Evolutionary conservation across 1,140 invertebrate species (phyloP), one percentile per base, ranked within the genome.

Genomic region (Doryteuthis pealeii): DNA sequence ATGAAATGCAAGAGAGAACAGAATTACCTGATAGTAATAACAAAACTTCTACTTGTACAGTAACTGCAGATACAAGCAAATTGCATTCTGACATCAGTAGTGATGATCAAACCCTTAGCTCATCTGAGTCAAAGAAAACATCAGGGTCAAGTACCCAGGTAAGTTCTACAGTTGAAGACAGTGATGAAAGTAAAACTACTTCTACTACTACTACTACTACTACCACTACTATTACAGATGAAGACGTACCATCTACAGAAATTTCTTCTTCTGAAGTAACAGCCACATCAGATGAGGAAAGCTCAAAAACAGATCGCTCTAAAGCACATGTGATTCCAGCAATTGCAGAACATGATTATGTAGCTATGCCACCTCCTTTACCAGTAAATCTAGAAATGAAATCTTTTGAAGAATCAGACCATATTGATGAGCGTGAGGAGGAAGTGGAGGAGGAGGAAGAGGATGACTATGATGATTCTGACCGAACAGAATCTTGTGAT

Each of bases 281-380:
- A 6, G 18, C 54, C 6, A 8, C 54, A 8, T 22, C 26, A 22
- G 54, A 62, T 62, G 54, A 62, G 18, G 54, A 62, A n/a, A 28
- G 10, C 0, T 62, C 22, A n/a, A 62, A 62, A 62, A 28, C 54
- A 15, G 54, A 62, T 62, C 54, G 18, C 22, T 62, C 54, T n/a
- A 62, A 62, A 62, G 18, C 80, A 33, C 71, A 75, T 28, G 45
- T 77, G 1, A 77, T 76, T 65, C 76, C 75, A 31, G 76, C 80
- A 18, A 81, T 81, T 33, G 80, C 81, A 12, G 84, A 86, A 71
- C 84, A 86, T 80, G 84, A 84, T 70, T 86, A 86, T 75, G 84
- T 83, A 77, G 78, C 79, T 12, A 74, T 72, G 28, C 76, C 78
- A 28, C 28, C 71, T 28, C 45, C 22, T 1, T 45, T 69, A 35